Base-by-base conservation (phyloP, 2,113 vertebrate genomes). In the Nothocercus julius region DNA sequence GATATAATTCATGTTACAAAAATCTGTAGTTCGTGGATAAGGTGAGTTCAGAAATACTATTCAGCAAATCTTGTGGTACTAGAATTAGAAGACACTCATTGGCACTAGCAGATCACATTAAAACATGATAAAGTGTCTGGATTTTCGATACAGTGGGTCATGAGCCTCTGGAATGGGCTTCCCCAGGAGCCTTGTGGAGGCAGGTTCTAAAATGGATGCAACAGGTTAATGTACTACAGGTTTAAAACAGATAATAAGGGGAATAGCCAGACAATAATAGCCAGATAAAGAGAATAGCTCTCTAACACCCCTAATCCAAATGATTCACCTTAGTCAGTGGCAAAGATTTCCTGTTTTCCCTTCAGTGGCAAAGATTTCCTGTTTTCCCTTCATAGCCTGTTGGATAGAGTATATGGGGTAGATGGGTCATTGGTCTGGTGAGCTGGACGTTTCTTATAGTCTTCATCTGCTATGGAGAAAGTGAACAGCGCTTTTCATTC, bases 391-490 rank as follows among this genome's bases (percentile, higher is more conserved):
- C 9, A 6, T 27, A 74, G 54, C 30, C 34, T 34, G 32, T 42
- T 45, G 63, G 18, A 44, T 69, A 18, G 40, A 30, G 17, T 24
- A 3, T 75, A 2, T 62, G 66, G 56, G 67, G 21, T 42, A 56
- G 74, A 51, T 24, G 49, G 34, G 44, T 49, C 17, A 4, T 62
- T 36, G 67, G 53, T 40, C 47, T 17, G 53, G 53, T 12, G 13
- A 63, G 25, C 15, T 51, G 42, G 11, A 34, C 0, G 0, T 69
- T 74, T 63, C 40, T 44, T 62, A 11, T 9, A 3, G 56, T 63
- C 1, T 67, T 89, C 62, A 19, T 72, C 63, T 45, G 58, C 18
- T 24, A 58, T 24, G 42, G 58, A 51, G 51, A 66, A 54, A 36
- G 28, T 5, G 16, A 64, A 59, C 32, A 34, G 38, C 25, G 17